These are phyloP conservation scores for Ruditapes philippinarum DNA, from an alignment of 1,140 invertebrate genomes.

Conservation along the genomic window DNA sequence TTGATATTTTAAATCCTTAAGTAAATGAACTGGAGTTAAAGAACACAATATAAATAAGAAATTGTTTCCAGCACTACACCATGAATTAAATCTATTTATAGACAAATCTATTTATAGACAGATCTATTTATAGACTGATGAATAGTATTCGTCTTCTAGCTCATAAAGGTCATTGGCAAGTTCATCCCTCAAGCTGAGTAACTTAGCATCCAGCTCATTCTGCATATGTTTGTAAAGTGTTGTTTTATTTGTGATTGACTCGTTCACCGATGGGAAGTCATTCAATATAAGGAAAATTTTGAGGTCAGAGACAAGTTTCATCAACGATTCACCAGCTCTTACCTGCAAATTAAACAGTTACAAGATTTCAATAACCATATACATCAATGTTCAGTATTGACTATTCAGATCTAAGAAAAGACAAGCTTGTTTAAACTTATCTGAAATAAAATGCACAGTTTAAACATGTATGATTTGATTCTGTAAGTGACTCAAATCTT, in stretches of 20 bases:
- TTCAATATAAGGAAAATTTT: constrained; percentile 99
- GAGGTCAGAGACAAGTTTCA: constrained; percentile 98
- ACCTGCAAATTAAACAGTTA: constrained; percentile 89
- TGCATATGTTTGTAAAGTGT: constrained; percentile 96
- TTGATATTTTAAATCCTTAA: no score
- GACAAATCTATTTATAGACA: neutral
- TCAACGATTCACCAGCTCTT: constrained; percentile 96
- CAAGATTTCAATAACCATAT: no score
- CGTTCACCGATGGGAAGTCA: constrained; percentile 98
- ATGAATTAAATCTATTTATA: neutral
- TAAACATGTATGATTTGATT: no score
- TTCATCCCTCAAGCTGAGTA: constrained; percentile 96
- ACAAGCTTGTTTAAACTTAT: no score
- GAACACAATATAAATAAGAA: no score
- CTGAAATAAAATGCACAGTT: no score
- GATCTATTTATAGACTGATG: constrained; percentile 86
- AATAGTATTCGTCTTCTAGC: constrained; percentile 99
- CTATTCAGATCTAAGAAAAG: no score
- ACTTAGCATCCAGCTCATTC: constrained; percentile 96
- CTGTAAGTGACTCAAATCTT: no score
- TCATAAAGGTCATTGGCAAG: constrained; percentile 98
- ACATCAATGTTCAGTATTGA: no score
- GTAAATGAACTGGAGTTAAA: no score
- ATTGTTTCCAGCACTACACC: no score
- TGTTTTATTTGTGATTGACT: constrained; percentile 96